phyloP scores from a whole-genome alignment of 37 sponge, comb jelly and placozoan genomes.

The Ianthella basta region DNA sequence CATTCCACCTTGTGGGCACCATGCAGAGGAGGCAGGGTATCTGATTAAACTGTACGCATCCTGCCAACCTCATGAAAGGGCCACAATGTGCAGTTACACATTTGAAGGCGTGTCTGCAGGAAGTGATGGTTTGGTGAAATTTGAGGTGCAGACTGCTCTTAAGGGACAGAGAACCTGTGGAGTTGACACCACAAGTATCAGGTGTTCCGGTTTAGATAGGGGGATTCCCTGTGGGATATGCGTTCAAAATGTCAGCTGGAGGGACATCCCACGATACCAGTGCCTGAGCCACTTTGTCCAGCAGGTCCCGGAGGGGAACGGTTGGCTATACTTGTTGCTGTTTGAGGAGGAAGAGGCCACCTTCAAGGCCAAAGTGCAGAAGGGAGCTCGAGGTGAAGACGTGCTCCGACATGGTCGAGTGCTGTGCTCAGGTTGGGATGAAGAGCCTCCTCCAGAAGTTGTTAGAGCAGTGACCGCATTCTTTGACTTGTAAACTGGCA shows the following conservation, averaged over 20 bases:
- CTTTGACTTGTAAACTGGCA: constrained; percentile 7
- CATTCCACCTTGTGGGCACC: constrained; percentile 72
- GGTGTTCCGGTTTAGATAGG: background rate
- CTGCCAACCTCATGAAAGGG: constrained; percentile 38
- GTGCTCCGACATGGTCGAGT: constrained; percentile 67
- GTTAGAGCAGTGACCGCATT: background rate
- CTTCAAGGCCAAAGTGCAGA: constrained; percentile 2
- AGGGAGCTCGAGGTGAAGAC: constrained; percentile 26
- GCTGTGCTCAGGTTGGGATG: constrained; percentile 72
- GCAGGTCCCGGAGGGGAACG: background rate
- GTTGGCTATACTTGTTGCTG: constrained; percentile 73
- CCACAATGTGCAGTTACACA: constrained; percentile 1
- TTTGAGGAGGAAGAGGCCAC: constrained; percentile 46
- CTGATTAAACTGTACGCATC: constrained; percentile 61
- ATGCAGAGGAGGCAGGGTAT: constrained; percentile 51
- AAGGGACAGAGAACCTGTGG: constrained; percentile 8
- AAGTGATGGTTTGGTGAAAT: background rate
- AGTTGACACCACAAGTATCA: background rate
- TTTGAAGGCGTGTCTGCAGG: background rate
- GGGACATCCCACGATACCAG: background rate
- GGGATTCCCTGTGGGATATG: background rate
- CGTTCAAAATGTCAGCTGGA: constrained; percentile 1
- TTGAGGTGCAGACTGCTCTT: background rate
- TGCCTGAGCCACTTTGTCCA: background rate
- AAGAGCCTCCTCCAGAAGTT: constrained; percentile 67